Conservation (phyloP, 2,797 vertebrate genomes). For the Enteromius radiatus region DNA sequence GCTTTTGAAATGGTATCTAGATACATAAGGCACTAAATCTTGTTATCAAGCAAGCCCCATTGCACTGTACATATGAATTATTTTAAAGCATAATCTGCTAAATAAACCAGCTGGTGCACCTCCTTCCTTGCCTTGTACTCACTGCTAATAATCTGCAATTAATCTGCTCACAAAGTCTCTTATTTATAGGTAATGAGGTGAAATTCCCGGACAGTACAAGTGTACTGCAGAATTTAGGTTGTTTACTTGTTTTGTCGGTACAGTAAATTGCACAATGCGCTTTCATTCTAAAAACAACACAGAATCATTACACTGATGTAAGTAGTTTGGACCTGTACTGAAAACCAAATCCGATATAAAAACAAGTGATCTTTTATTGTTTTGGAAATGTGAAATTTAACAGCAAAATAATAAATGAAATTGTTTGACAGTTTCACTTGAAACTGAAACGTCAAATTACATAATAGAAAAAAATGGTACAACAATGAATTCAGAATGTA, state of each 20-base stretch:
- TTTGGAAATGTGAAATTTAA: neutral
- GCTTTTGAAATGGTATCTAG: neutral
- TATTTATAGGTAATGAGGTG: constrained; percentile 28
- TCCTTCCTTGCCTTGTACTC: constrained; percentile 5
- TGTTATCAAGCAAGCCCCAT: neutral
- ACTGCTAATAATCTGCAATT: constrained; percentile 38
- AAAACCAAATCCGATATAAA: neutral
- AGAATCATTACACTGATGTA: neutral
- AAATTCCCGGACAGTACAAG: neutral
- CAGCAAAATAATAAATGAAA: neutral
- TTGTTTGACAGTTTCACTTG: neutral
- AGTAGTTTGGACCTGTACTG: neutral
- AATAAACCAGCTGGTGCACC: constrained; percentile 39
- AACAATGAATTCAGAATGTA: neutral
- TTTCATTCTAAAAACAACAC: constrained; percentile 8
- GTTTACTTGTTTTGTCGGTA: constrained; percentile 17
- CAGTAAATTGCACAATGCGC: neutral
- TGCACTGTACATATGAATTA: neutral
- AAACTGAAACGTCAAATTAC: neutral
- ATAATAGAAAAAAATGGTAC: neutral
- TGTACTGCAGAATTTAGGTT: neutral
- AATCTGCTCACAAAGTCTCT: constrained; percentile 30
- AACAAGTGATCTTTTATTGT: neutral
- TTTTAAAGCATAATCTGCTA: constrained; percentile 23
- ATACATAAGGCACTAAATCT: neutral